Evolutionary conservation across 2,888 invertebrate genomes (phyloP), one percentile per base, ranked within the genome.

Genomic region (Cantharis lateralis): DNA sequence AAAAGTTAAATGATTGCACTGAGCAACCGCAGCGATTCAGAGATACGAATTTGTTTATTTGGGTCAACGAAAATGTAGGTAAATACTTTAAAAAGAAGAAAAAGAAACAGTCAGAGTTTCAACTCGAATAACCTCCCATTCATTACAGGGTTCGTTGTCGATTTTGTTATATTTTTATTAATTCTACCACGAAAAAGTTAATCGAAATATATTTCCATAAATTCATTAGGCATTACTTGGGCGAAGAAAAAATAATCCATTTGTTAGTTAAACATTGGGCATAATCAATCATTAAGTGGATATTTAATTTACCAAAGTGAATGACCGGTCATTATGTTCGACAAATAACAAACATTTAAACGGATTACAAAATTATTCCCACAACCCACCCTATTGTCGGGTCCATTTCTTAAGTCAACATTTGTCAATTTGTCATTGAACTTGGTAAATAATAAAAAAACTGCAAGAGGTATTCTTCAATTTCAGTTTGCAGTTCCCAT

Each of bases 331-430:
- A 28, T 74, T 74, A 74, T 70, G 16, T 62, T 74, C 15, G 20
- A 20, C 70, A 63, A 74, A 74, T 70, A 70, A 28, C 28, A 28
- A 28, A 28, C 28, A 28, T 28, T 28, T 28, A 28, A 74, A 74
- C 70, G 64, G 74, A 69, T 74, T 74, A 70, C 26, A 74, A 74
- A 69, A 74, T 70, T 63, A 62, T 74, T 74, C 74, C 74, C 74
- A 74, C 70, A 74, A 70, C 74, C 74, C 69, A 62, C 28, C 61
- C 66, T 13, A 68, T 18, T 62, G 70, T 15, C 74, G 26, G 70
- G 70, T 63, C 74, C 70, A 69, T 64, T 74, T 74, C 70, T 70
- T 63, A 62, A 18, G 64, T 20, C 18, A 64, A 64, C 64, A 18
- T 20, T 20, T 18, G 63, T 64, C 13, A 13, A 20, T 64, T 64